A percentile compares a stretch with the other conserved stretches of the same genome.
phyloP scores from a whole-genome alignment of 2,797 vertebrate genomes.

The Gadopsis marmoratus region DNA sequence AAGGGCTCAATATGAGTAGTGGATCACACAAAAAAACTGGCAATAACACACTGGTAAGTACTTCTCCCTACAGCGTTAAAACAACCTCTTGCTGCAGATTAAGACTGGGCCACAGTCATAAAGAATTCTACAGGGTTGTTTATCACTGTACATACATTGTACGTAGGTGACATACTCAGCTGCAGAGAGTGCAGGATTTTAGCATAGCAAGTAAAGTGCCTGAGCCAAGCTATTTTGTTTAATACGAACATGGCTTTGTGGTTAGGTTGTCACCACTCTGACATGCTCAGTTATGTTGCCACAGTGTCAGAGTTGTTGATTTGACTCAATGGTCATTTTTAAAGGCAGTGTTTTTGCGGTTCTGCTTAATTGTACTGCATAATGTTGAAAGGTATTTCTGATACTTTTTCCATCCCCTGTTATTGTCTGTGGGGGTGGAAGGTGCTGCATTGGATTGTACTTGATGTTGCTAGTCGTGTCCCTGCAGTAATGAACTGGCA shows the following conservation, averaged over 20 bases:
- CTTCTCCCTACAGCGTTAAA: background rate
- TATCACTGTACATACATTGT: constrained; percentile 1
- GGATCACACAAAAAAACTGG: constrained; percentile 3
- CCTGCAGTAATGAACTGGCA: constrained; percentile 21
- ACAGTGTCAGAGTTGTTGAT: background rate
- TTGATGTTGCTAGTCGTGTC: constrained; percentile 7
- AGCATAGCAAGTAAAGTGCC: background rate
- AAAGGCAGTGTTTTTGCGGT: background rate
- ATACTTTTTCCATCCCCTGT: background rate
- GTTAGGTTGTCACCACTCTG: constrained; percentile 3
- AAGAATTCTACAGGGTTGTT: constrained; percentile 2
- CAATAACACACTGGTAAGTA: background rate
- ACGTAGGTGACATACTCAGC: constrained; percentile 4
- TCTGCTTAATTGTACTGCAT: background rate
- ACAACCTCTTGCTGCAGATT: background rate
- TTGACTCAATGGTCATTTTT: background rate
- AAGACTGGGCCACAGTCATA: background rate
- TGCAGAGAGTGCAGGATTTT: background rate
- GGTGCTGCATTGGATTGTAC: constrained; percentile 12
- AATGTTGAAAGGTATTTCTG: background rate
- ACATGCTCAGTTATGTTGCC: background rate
- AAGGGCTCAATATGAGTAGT: constrained; percentile 6
- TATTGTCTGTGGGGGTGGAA: constrained; percentile 1
- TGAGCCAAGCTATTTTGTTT: background rate
- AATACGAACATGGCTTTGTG: background rate